phyloP scores from a whole-genome alignment of 2,113 vertebrate species.

The Anas platyrhynchos region DNA sequence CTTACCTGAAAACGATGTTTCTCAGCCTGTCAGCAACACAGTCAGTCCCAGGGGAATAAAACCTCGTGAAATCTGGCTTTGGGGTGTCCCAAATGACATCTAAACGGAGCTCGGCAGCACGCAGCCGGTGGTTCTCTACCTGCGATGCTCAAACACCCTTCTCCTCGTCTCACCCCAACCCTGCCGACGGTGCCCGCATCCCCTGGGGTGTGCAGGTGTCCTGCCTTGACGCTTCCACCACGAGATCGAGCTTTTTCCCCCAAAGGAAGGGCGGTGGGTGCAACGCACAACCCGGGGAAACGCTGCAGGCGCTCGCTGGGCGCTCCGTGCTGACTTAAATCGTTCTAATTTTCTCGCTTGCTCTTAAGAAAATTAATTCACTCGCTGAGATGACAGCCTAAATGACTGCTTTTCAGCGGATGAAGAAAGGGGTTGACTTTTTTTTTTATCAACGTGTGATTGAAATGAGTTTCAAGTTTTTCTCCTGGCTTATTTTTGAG shows the following conservation, averaged over 20 bases:
- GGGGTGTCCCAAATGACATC: background rate
- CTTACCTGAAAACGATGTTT: background rate
- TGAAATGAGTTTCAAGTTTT: background rate
- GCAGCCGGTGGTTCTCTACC: background rate
- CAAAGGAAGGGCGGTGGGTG: background rate
- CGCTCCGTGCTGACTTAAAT: background rate
- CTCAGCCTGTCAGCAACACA: background rate
- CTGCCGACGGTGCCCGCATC: accelerated
- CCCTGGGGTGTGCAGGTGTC: background rate
- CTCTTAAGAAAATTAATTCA: background rate
- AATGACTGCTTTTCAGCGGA: background rate
- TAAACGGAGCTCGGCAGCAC: background rate
- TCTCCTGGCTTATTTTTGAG: background rate
- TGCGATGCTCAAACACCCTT: background rate
- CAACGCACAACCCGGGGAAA: background rate
- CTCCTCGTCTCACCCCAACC: background rate
- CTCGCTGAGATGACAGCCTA: background rate
- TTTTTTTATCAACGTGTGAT: background rate
- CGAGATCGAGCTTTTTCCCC: background rate
- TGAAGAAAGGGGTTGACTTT: background rate
- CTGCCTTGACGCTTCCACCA: background rate
- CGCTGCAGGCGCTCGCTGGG: background rate
- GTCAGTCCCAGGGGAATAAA: background rate
- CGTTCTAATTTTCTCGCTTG: background rate
- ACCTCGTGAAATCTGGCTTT: background rate